Conservation (phyloP, 2,888 invertebrate species). For the Epiblema foenella region DNA sequence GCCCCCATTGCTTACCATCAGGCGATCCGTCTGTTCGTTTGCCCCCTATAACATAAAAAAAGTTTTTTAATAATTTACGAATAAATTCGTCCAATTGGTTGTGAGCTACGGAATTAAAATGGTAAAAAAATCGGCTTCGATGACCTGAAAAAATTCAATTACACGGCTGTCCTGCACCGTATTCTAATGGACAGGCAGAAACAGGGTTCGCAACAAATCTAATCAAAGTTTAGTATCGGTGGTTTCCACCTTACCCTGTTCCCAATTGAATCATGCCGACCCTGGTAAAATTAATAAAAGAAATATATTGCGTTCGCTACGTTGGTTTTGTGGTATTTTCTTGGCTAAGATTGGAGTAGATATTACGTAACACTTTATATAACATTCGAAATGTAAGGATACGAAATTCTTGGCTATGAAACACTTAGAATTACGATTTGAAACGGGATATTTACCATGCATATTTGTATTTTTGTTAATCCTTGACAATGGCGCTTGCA, state of each 20-base stretch:
- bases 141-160: conserved; percentile 71
- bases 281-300: conserved; percentile 44
- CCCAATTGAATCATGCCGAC: conserved; percentile 48
- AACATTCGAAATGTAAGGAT: too few species aligned
- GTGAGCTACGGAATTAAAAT: conserved; percentile 14
- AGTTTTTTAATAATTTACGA: background rate
- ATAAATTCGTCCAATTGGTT: background rate
- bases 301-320: conserved; percentile 31
- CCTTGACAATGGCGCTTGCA: too few species aligned
- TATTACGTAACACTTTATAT: conserved; percentile 14
- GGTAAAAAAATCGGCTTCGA: conserved; percentile 52
- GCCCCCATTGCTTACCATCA: too few species aligned
- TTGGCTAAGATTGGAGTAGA: background rate
- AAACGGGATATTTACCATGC: too few species aligned
- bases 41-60: too few species aligned
- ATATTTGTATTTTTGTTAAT: too few species aligned
- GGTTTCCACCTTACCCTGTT: conserved; percentile 47
- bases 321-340: conserved; percentile 20
- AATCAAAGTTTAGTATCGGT: conserved; percentile 60
- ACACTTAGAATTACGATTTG: too few species aligned
- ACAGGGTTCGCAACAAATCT: conserved; percentile 54
- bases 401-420: too few species aligned
- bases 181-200: conserved; percentile 62
- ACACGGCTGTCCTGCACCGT: conserved; percentile 62
- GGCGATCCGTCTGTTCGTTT: too few species aligned